Base-by-base conservation (phyloP, 2,113 vertebrate genomes). In the Propithecus coquereli region DNA sequence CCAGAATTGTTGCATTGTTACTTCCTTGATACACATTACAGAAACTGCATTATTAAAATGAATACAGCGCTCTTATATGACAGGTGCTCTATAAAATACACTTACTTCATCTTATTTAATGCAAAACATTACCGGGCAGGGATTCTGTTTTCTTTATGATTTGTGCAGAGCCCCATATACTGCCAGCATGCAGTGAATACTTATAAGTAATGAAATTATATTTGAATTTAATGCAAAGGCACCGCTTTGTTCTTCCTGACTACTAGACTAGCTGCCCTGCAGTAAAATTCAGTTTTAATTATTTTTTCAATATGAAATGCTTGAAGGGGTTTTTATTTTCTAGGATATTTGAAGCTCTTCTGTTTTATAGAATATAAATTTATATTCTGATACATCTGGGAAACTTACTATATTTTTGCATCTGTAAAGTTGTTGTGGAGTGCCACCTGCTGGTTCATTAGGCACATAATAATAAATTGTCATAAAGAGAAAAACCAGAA, bases 371-470 rank as follows among this genome's bases (percentile, higher is more conserved):
- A 79, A 70, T 70, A 18, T 70, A 70, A 79, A 66, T 90, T 82
- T 79, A 27, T 22, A 45, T 73, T 90, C 65, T 40, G 63, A 50
- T 90, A 30, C 30, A 2, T 47, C 20, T 40, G 68, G 68, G 37
- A 74, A 83, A 65, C 8, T 1, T 32, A 16, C 30, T 32, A 45
- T 34, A 25, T 18, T 40, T 95, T 92, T 87, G 7, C 65, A 14
- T 66, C 12, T 90, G 23, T 93, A 93, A 96, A 74, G 45, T 94
- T 81, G 95, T 80, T 87, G 40, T 92, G 23, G 73, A 45, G 65
- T 90, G 94, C 97, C 97, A 94, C 92, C 97, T 98, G 84, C 97
- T 97, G 97, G 95, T 57, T 27, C 5, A 37, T 83, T 52, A 22
- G 82, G 66, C 45, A 22, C 34, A 80, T 70, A 66, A 5, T 54